phyloP scores from a whole-genome alignment of 2,113 vertebrate genomes.

The Odontesthes bonariensis region DNA sequence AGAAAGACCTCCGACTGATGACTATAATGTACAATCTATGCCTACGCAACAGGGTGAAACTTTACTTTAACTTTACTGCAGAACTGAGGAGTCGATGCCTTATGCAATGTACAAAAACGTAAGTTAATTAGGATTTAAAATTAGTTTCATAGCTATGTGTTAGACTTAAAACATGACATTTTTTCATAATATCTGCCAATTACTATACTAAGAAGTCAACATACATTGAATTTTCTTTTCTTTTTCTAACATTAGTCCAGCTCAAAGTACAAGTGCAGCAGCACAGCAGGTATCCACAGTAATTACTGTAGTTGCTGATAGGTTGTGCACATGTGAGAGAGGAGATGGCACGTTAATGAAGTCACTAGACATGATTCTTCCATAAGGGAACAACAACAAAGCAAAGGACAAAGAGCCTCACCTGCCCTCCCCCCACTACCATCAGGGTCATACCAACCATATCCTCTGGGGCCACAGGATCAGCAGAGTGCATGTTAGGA shows the following conservation, averaged over 20 bases:
- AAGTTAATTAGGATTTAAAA: too few relatives aligned
- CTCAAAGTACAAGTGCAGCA: constrained; percentile 1
- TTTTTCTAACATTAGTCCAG: not conserved
- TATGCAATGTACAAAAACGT: too few relatives aligned
- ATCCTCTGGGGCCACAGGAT: constrained; percentile 37
- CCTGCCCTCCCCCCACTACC: not conserved
- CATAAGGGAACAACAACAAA: constrained; percentile 15
- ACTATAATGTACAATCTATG: too few relatives aligned
- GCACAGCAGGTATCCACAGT: constrained; percentile 12
- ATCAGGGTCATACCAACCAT: constrained; percentile 51
- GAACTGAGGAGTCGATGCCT: too few relatives aligned
- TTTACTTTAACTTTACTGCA: too few relatives aligned
- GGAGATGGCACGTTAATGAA: not conserved
- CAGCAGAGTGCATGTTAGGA: constrained; percentile 20
- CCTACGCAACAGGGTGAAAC: too few relatives aligned
- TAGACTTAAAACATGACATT: too few relatives aligned
- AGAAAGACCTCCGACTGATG: too few relatives aligned
- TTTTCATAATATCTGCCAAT: not conserved
- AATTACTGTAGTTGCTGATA: constrained; percentile 6
- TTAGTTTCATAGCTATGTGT: too few relatives aligned
- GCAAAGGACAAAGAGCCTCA: constrained; percentile 26
- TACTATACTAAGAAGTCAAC: not conserved
- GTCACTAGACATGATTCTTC: constrained; percentile 9
- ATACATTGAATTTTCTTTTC: not conserved
- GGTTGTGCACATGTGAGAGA: not conserved